Base-by-base conservation (phyloP, 2,888 invertebrate genomes). In the Ametastegia equiseti region DNA sequence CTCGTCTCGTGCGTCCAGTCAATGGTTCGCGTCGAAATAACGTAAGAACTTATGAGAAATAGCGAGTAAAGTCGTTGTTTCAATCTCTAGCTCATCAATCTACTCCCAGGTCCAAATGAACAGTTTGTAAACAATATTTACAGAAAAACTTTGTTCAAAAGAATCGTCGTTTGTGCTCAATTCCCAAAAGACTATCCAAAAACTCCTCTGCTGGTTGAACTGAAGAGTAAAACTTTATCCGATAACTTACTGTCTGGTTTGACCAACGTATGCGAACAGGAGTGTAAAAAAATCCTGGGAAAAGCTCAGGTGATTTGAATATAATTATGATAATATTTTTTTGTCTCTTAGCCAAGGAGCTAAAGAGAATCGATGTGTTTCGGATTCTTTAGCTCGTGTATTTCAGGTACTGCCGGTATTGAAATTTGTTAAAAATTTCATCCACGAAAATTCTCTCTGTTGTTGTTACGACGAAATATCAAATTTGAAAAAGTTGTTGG, bases 401-500 rank as follows among this genome's bases (percentile, higher is more conserved):
- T 84, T 85, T 13, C 89, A 94, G 93, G 91, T 95, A 19, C 88
- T 96, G 47, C 92, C 92, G 69, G 91, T 94, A 4, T 89, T 95
- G 19, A 93, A 93, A 84, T 95, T 96, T 87, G 91, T 96, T 6
- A 91, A 93, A 75, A 94, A 93, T 83, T 96, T 96, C 88, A 91
- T 96, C 15, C 93, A 94, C 71, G 95, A 96, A 84, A 95, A 96
- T 91, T 95, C 95, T 0, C 91, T 96, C 3, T 95, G 94, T 87
- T 95, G 95, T 81, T 96, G 96, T 86, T 94, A 95, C 84, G 95
- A 95, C 87, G 96, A 96, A 91, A 95, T 96, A 82, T 92, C 93
- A 82, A 89, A 92, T 65, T 89, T 96, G 78, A 95, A 95, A 84
- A 92, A 92, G 82, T 90, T 93, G 30, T 87, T 95, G 4, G 87